Evolutionary conservation across 2,797 vertebrate species (phyloP), one percentile per base, ranked within the genome.

Genomic region (Accipiter badius): DNA sequence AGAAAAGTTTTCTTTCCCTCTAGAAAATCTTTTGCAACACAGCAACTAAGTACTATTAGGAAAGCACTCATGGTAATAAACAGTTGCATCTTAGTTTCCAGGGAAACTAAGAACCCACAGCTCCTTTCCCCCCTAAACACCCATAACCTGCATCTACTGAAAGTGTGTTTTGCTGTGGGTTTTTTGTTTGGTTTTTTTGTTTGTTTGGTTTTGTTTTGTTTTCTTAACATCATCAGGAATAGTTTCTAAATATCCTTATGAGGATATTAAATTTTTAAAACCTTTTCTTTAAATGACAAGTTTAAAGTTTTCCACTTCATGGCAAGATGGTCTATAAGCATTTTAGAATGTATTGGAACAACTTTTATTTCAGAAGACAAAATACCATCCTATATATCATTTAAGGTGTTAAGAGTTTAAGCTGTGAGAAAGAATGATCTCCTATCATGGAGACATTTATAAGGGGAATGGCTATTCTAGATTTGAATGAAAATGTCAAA

Each of bases 401-500:
- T 63, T 62, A 73, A 82, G 35, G 15, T 76, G 13, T 78, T 82
- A 76, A 47, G 58, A 82, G 39, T 82, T 54, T 25, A 81, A 66
- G 26, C 12, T 50, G 13, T 78, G 52, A 86, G 37, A 83, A 81
- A 42, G 15, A 67, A 89, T 20, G 7, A 26, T 67, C 31, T 89
- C 44, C 42, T 71, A 17, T 71, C 31, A 52, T 16, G 28, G 10
- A 78, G 52, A 63, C 61, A 55, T 74, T 88, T 81, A 40, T 37
- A 39, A 90, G 24, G 21, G 49, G 58, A 84, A 70, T 57, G 40
- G 9, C 22, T 83, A 29, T 40, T 90, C 95, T 67, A 86, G 44
- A 78, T 91, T 42, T 76, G 71, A 87, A 87, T 82, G 50, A 94
- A 96, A 87, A 92, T 33, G 28, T 61, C 70, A 90, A 81, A 84